These are phyloP conservation scores for Amazonetta brasiliensis DNA, from an alignment of 2,797 vertebrate genomes.

Conservation along the genomic window DNA sequence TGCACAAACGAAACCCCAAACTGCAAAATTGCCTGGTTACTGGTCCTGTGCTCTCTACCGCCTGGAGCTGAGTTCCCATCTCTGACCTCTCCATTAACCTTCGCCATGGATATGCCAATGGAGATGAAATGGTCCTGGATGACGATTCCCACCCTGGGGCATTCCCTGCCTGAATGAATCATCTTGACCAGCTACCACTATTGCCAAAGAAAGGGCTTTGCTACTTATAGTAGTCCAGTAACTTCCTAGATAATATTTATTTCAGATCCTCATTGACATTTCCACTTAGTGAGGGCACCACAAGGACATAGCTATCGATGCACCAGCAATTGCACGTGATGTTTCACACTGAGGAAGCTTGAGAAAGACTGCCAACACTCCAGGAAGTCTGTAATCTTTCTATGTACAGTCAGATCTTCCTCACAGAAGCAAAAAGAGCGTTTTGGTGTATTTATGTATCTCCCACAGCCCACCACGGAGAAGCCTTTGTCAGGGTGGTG, in stretches of 20 bases:
- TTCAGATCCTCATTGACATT: not conserved
- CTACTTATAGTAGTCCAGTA: not conserved
- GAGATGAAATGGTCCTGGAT: not conserved
- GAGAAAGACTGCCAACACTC: not conserved
- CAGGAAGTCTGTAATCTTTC: not conserved
- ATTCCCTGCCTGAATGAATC: not conserved
- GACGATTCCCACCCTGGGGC: not conserved
- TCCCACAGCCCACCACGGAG: not conserved
- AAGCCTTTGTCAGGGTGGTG: not conserved
- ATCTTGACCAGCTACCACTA: not conserved
- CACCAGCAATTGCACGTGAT: not conserved
- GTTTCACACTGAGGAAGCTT: not conserved
- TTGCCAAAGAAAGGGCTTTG: not conserved
- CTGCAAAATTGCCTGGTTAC: not conserved
- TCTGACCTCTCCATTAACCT: not conserved
- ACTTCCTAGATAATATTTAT: not conserved
- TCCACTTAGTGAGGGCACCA: not conserved
- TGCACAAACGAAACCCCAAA: not conserved
- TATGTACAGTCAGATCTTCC: not conserved
- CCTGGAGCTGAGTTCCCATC: not conserved
- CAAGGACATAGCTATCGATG: rapidly evolving
- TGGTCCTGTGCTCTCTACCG: not conserved
- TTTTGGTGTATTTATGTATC: not conserved
- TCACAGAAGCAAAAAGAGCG: not conserved
- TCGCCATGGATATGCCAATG: not conserved